A percentile compares a stretch with the other conserved stretches of the same genome.
Evolutionary conservation across 2,888 invertebrate genomes (phyloP).

Genomic region (Ectemnius continuus): DNA sequence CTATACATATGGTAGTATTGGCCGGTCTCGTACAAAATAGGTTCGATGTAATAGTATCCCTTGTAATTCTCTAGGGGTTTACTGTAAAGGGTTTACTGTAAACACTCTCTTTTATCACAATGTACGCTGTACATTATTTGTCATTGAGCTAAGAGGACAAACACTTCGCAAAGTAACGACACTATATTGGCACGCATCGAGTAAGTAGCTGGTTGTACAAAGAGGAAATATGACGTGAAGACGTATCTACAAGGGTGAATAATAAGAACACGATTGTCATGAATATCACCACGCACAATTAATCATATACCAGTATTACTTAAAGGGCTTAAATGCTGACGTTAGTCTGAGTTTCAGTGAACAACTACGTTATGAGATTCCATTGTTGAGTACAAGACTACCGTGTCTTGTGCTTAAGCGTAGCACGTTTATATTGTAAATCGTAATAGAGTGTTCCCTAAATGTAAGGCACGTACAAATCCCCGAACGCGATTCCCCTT

Average conservation of each 20-base stretch:
- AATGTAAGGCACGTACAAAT: conserved; percentile 7
- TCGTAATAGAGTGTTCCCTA: conserved; percentile 14
- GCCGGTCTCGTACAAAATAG: conserved; percentile 54
- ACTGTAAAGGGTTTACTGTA: conserved; percentile 5
- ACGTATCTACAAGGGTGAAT: conserved; percentile 39
- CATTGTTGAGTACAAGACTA: not conserved
- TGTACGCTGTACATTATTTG: conserved; percentile 43
- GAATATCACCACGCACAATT: conserved; percentile 34
- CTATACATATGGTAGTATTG: conserved; percentile 69
- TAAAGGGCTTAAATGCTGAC: not conserved
- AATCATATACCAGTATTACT: not conserved
- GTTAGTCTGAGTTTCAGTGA: conserved; percentile 4
- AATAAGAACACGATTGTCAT: conserved; percentile 29
- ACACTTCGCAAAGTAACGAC: conserved; percentile 16
- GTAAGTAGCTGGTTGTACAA: conserved; percentile 46
- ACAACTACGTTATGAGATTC: conserved; percentile 3
- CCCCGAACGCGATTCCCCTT: not conserved
- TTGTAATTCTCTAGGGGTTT: conserved; percentile 2
- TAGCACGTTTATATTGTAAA: conserved; percentile 9
- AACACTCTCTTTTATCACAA: conserved; percentile 45
- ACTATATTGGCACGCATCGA: conserved; percentile 54
- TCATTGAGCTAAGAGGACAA: conserved; percentile 36
- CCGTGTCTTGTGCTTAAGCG: conserved; percentile 17
- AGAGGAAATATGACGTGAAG: conserved; percentile 34
- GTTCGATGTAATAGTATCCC: conserved; percentile 37